A percentile compares a stretch with the other conserved stretches of the same genome.
Conservation (phyloP, 2,113 vertebrate species). For the Loxodonta africana region DNA sequence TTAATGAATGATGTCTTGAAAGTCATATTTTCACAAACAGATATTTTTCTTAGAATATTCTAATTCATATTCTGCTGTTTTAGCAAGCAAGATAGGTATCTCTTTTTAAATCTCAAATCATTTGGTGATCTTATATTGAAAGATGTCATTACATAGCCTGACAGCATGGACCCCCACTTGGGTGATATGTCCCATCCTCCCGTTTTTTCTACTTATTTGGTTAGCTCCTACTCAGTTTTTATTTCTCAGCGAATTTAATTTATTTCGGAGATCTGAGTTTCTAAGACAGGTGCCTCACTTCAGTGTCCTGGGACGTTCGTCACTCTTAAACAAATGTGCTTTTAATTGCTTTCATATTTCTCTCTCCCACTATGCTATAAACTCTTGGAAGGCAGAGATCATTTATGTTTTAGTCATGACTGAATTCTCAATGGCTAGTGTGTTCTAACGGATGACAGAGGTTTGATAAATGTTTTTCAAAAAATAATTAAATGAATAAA, state of each 20-base stretch:
- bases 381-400: background rate
- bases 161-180: rapidly evolving
- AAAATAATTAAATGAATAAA: background rate
- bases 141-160: background rate
- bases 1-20: background rate
- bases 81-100: background rate
- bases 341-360: background rate
- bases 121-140: background rate
- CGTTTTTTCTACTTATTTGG: background rate
- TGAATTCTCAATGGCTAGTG: background rate
- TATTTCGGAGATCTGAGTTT: background rate
- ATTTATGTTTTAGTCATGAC: background rate
- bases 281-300: background rate
- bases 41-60: background rate
- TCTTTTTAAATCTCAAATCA: background rate
- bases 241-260: background rate
- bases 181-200: rapidly evolving
- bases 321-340: background rate
- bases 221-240: background rate
- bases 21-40: background rate
- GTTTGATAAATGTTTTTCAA: background rate
- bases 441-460: background rate
- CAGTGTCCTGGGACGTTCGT: background rate
- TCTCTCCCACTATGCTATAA: background rate
- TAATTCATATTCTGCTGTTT: background rate